Conservation (phyloP, 1,140 invertebrate species). For the Globodera rostochiensis region DNA sequence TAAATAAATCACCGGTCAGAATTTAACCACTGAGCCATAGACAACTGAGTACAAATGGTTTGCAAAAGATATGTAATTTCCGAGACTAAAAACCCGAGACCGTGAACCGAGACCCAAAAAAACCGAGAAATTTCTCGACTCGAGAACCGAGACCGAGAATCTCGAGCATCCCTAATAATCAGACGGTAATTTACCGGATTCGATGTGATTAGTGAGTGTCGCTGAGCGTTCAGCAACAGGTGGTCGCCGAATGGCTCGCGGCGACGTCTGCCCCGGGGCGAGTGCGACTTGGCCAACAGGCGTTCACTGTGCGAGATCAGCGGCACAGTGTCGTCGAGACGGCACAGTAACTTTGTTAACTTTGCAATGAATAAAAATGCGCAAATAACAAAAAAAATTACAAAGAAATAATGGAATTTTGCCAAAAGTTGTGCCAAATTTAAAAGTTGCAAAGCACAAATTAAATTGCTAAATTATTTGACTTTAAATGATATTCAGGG, state of each 20-base stretch:
- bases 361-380: neutral
- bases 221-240: neutral
- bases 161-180: too few relatives aligned
- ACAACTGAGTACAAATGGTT: too few relatives aligned
- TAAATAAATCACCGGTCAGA: too few relatives aligned
- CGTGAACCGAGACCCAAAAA: too few relatives aligned
- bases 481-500: neutral
- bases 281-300: slow-evolving; percentile 57
- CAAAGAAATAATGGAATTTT: slow-evolving; percentile 2
- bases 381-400: neutral
- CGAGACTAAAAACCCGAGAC: too few relatives aligned
- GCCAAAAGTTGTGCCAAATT: neutral
- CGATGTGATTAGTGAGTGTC: neutral
- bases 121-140: too few relatives aligned
- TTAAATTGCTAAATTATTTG: neutral
- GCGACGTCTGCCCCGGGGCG: slow-evolving; percentile 51
- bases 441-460: neutral
- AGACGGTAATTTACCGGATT: neutral
- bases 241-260: slow-evolving; percentile 34
- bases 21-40: too few relatives aligned
- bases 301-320: slow-evolving; percentile 61
- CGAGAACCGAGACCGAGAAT: too few relatives aligned
- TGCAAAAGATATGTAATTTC: too few relatives aligned
- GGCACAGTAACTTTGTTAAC: slow-evolving; percentile 37
- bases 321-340: slow-evolving; percentile 52